A percentile compares a stretch with the other conserved stretches of the same genome.
Evolutionary conservation across 2,113 vertebrate genomes (phyloP).

Genomic region (Gallinago undulata): DNA sequence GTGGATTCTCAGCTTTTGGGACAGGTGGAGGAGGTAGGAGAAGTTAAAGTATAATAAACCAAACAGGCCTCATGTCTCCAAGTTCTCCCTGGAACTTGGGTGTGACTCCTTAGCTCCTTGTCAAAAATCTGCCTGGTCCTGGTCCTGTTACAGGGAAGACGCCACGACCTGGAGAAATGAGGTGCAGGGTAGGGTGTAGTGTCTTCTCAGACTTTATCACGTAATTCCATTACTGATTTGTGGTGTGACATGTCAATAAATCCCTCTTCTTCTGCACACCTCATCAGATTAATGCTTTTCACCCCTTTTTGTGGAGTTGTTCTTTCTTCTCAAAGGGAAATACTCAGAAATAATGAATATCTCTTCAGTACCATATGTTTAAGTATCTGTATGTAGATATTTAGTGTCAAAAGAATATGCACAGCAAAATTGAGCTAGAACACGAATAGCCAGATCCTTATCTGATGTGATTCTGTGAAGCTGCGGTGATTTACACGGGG

Average conservation of each 20-base stretch:
- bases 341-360: neutral
- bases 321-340: neutral
- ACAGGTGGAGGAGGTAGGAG: conserved; percentile 77
- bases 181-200: neutral
- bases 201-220: neutral
- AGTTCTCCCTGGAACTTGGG: neutral
- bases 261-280: neutral
- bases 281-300: neutral
- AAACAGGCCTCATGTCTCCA: neutral
- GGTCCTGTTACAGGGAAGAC: neutral
- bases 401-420: neutral
- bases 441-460: neutral
- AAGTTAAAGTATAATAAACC: neutral
- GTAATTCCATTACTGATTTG: neutral
- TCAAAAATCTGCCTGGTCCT: neutral
- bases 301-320: neutral
- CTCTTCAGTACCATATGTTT: neutral
- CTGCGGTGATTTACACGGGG: neutral
- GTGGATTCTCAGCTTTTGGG: conserved; percentile 87
- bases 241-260: neutral
- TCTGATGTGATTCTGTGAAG: neutral
- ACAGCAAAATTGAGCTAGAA: neutral
- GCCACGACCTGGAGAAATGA: fast-evolving
- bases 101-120: neutral
- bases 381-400: neutral